A percentile compares a stretch with the other conserved stretches of the same genome.
Evolutionary conservation across 2,113 vertebrate genomes (phyloP).

Genomic region (Leptosomus discolor): DNA sequence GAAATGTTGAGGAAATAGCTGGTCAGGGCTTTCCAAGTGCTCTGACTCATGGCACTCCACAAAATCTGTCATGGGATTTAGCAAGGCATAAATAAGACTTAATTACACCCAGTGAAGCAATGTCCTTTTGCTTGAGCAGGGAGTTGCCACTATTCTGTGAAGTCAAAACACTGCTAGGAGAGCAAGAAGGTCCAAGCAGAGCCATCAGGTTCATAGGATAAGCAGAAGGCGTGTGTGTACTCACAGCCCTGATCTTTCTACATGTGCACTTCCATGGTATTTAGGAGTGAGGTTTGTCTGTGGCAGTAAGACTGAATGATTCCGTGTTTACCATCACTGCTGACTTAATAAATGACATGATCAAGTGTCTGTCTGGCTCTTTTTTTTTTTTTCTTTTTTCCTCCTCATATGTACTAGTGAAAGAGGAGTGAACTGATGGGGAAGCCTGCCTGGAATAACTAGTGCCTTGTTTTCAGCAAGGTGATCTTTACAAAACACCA

Average conservation of each 20-base stretch:
- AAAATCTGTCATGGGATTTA: neutral
- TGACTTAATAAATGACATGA: neutral
- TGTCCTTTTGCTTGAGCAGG: neutral
- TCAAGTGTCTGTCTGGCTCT: neutral
- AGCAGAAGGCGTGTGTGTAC: neutral
- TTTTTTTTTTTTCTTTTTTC: rapidly evolving
- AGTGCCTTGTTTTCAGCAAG: neutral
- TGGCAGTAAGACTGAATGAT: rapidly evolving
- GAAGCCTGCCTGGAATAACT: neutral
- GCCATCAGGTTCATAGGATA: neutral
- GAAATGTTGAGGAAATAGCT: neutral
- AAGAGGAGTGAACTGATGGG: neutral
- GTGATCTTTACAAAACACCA: neutral
- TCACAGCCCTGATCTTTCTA: neutral
- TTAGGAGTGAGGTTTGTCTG: neutral
- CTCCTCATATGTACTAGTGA: neutral
- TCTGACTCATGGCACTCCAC: neutral
- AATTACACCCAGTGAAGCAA: neutral
- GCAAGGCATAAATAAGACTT: neutral
- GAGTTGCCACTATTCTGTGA: neutral
- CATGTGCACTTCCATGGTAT: rapidly evolving
- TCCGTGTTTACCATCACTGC: neutral
- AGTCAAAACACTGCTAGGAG: neutral
- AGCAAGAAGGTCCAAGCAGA: neutral
- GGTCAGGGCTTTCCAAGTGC: neutral